Percentiles rank a stretch among this genome's conserved stretches.
Evolutionary conservation across 2,797 vertebrate genomes (phyloP).

Genomic region (Sebastes itinus): DNA sequence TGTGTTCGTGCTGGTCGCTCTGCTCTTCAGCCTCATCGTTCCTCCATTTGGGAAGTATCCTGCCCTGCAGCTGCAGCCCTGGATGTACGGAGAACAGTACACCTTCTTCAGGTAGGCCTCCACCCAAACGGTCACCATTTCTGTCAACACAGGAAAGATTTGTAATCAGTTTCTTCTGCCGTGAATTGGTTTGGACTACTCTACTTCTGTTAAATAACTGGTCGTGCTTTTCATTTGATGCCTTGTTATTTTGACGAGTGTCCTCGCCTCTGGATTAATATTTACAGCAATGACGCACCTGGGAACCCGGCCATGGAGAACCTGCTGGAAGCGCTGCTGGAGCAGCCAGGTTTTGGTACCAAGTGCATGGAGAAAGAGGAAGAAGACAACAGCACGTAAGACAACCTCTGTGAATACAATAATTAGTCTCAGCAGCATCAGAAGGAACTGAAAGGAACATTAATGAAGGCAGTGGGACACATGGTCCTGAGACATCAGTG

Average conservation of each 20-base stretch:
- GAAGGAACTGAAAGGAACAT: neutral
- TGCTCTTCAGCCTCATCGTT: constrained; percentile 89
- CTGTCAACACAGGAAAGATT: neutral
- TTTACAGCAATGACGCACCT: constrained; percentile 84
- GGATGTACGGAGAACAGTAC: constrained; percentile 90
- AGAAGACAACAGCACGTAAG: constrained; percentile 66
- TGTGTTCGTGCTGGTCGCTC: constrained; percentile 88
- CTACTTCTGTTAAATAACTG: neutral
- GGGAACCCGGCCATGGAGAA: constrained; percentile 63
- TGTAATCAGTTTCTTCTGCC: neutral
- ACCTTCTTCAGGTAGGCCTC: constrained; percentile 89
- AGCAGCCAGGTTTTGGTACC: constrained; percentile 85
- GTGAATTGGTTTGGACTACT: neutral
- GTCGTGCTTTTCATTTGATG: neutral
- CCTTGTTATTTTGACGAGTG: neutral
- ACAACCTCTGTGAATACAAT: neutral
- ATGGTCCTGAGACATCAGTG: neutral
- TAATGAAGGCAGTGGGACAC: neutral
- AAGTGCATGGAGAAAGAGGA: constrained; percentile 73
- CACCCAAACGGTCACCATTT: neutral
- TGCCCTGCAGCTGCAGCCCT: constrained; percentile 84
- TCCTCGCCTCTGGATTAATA: neutral
- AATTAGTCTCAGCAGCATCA: neutral
- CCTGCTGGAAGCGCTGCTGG: constrained; percentile 84
- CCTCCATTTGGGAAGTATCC: constrained; percentile 89